Evolutionary conservation across 2,113 vertebrate genomes (phyloP), one percentile per base, ranked within the genome.

Genomic region (Todiramphus saurophagus): DNA sequence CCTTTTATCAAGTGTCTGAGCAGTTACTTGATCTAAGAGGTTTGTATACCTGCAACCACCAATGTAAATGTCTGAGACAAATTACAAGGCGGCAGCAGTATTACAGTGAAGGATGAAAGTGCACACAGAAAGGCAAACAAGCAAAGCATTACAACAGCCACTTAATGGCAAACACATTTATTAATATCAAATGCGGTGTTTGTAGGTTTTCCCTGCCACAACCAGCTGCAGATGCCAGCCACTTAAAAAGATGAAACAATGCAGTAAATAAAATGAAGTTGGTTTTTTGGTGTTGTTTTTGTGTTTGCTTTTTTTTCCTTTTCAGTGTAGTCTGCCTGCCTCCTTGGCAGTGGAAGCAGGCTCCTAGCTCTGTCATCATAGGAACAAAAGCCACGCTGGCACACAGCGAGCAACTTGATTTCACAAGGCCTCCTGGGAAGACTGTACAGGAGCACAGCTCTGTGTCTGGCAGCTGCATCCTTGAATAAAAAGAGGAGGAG

Each of bases 131-230:
- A 97, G 96, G 96, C 97, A 97, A 97, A 97, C 96, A 96, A 94
- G 92, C 91, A 94, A 93, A 96, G 95, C 92, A 93, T 94, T 97
- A 97, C 95, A 96, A 96, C 91, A 93, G 95, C 91, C 79, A 87
- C 95, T 97, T 96, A 97, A 97, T 97, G 94, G 93, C 94, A 97
- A 97, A 96, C 94, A 97, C 94, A 97, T 98, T 97, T 97, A 97
- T 97, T 97, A 96, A 97, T 93, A 96, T 93, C 76, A 96, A 97
- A 83, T 76, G 81, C 23, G 2, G 94, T 96, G 96, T 96, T 93
- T 95, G 95, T 94, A 96, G 91, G 94, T 94, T 96, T 94, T 92
- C 70, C 72, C 91, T 73, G 83, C 89, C 93, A 91, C 88, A 92
- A 93, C 74, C 82, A 86, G 75, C 94, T 92, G 91, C 91, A 93